Conservation (phyloP, 2,797 vertebrate genomes). For the Acanthopagrus latus region DNA sequence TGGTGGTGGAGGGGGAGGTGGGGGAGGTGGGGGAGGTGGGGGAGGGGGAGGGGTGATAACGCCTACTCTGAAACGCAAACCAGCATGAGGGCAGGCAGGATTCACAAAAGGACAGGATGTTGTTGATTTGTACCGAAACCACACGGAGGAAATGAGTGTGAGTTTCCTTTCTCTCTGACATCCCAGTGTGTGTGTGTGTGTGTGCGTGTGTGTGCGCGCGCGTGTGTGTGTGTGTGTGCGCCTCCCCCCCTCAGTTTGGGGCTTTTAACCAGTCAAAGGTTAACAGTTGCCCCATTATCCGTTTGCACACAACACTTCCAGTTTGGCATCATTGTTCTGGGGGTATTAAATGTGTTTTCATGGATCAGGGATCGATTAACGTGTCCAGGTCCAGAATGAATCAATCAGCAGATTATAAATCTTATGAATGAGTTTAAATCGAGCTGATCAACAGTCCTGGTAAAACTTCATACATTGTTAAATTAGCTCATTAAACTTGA, state of each 20-base stretch:
- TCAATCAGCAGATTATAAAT: background rate
- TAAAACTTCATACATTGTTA: too few relatives aligned
- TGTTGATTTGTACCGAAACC: conserved; percentile 97
- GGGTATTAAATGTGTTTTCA: conserved; percentile 16
- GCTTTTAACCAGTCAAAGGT: conserved; percentile 86
- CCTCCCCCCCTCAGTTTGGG: conserved; percentile 66
- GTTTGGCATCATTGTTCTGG: conserved; percentile 71
- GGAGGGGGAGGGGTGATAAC: conserved; percentile 65
- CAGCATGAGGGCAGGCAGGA: conserved; percentile 89
- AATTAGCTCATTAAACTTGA: too few relatives aligned
- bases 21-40: background rate
- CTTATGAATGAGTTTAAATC: background rate
- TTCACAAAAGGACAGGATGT: conserved; percentile 97
- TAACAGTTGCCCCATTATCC: conserved; percentile 82
- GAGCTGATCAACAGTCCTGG: background rate
- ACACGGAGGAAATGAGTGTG: conserved; percentile 95
- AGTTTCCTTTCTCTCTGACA: conserved; percentile 92
- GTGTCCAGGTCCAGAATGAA: background rate
- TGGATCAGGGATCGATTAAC: background rate
- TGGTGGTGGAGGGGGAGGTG: background rate
- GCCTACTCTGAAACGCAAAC: conserved; percentile 79
- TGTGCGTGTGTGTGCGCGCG: conserved; percentile 41
- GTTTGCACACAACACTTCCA: conserved; percentile 78
- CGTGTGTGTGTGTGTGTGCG: conserved; percentile 34
- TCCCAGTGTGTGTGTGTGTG: conserved; percentile 84